A percentile compares a stretch with the other conserved stretches of the same genome.
phyloP scores from a whole-genome alignment of 2,888 invertebrate species.

The Drosophila melanosoma region DNA sequence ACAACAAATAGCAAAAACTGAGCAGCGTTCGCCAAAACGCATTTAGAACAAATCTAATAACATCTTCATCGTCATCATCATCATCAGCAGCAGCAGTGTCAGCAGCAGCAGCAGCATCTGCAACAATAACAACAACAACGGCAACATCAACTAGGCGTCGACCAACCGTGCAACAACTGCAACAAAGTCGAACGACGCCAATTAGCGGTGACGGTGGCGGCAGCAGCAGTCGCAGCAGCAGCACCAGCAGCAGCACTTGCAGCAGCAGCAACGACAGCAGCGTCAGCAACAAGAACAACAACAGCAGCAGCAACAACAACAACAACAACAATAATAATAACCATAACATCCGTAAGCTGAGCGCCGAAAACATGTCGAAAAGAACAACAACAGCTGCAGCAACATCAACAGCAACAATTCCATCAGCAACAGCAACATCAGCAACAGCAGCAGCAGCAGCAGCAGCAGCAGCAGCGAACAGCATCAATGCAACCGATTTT shows the following conservation, averaged over 20 bases:
- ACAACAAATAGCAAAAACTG: conserved; percentile 77
- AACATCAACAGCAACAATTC: conserved; percentile 25
- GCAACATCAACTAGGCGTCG: conserved; percentile 39
- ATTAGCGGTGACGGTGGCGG: conserved; percentile 11
- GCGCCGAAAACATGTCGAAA: conserved; percentile 24
- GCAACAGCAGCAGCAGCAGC: conserved; percentile 46
- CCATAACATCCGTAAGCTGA: conserved; percentile 20
- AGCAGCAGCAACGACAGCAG: conserved; percentile 37
- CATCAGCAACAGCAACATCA: conserved; percentile 21
- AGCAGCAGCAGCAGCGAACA: conserved; percentile 23
- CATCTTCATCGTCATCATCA: conserved; percentile 31
- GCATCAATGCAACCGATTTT: conserved; percentile 75
- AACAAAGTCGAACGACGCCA: conserved; percentile 20
- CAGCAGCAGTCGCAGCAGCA: conserved; percentile 30
- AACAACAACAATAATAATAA: conserved; percentile 31
- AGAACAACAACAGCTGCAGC: conserved; percentile 27
- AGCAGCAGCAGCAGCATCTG: conserved; percentile 2
- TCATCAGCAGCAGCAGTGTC: conserved; percentile 8
- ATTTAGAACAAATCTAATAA: conserved; percentile 45
- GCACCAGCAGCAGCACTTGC: conserved; percentile 26
- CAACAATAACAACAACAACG: conserved; percentile 25
- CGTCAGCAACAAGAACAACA: conserved; percentile 25
- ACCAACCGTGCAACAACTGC: conserved; percentile 27
- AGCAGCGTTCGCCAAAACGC: conserved; percentile 78
- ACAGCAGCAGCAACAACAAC: conserved; percentile 27